Base-by-base conservation (phyloP, 1,140 invertebrate genomes). In the Platyscapa corneri region DNA sequence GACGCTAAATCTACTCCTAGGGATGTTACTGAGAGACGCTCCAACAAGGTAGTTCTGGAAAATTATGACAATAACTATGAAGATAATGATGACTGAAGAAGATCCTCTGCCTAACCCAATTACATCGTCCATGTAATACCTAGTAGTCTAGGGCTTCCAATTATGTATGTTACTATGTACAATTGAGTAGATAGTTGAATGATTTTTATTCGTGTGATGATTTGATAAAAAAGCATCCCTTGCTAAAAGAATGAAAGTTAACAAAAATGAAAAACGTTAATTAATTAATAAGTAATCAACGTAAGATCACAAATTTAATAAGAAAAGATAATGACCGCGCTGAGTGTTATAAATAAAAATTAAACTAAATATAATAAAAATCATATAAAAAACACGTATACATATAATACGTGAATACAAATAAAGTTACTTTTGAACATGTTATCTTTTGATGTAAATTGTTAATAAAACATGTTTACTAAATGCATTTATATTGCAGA, bases 111-210 rank as follows among this genome's bases (percentile, higher is more conserved):
- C 86, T 88, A 87, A 92, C 87, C 87, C 89, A 88, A 93, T 90
- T 90, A 91, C 91, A 92, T 93, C 91, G 91, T 93, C 92, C 92
- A 92, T 92, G 90, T 92, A 92, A 92, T 93, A 92, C 92, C 91
- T 93, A 93, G 93, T 93, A 93, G 92, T 90, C 92, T 93, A 93
- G 93, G 93, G 93, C 93, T 93, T 93, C 93, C 92, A 93, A 89
- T 92, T 93, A 93, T 93, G 87, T 92, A 93, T 92, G 91, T 93
- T 92, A 93, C 90, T 91, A 92, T 93, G 90, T 93, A 92, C 86
- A 88, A 89, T 91, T 89, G 88, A 91, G 88, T 93, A 93, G 92
- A 90, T 93, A 93, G 91, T 89, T 88, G 88, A 92, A 90, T 92
- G 88, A 92, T 92, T 92, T 92, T 92, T 90, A 92, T 90, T 56